Evolutionary conservation across 35 echinoderm and acorn worm species (phyloP).

Genomic region (Hemicentrotus pulcherrimus): DNA sequence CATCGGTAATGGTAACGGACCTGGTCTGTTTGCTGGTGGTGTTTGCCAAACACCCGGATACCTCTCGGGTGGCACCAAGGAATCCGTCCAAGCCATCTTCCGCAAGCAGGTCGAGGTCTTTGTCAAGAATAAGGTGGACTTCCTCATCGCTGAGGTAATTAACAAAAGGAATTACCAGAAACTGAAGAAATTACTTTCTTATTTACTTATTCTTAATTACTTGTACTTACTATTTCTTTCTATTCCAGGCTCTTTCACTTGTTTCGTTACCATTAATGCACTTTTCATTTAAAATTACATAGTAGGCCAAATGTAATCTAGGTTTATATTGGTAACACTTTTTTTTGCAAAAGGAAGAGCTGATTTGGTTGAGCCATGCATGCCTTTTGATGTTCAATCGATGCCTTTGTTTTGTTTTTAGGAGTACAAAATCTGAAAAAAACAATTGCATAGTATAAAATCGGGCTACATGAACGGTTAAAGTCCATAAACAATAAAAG

Average conservation of each 20-base stretch:
- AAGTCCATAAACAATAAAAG: no score
- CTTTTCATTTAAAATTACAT: background rate
- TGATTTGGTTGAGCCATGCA: no score
- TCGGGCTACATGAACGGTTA: no score
- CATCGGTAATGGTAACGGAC: constrained; percentile 78
- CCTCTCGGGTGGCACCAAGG: constrained; percentile 74
- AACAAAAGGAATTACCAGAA: background rate
- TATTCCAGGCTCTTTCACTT: background rate
- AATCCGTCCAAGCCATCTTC: constrained; percentile 70
- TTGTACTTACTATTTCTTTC: no score
- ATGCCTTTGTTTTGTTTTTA: no score
- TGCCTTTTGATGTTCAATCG: no score
- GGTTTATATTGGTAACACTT: no score
- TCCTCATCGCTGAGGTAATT: constrained; percentile 94
- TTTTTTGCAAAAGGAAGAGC: no score
- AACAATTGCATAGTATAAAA: no score
- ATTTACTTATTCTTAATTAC: background rate
- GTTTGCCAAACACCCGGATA: constrained; percentile 91
- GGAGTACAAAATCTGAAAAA: no score
- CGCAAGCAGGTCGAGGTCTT: constrained; percentile 85
- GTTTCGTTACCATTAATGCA: background rate
- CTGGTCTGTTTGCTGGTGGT: constrained; percentile 79
- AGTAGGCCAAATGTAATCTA: no score
- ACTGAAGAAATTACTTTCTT: no score
- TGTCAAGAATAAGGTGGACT: constrained; percentile 84